Base-by-base conservation (phyloP, 2,113 vertebrate species). In the Gobio gobio region DNA sequence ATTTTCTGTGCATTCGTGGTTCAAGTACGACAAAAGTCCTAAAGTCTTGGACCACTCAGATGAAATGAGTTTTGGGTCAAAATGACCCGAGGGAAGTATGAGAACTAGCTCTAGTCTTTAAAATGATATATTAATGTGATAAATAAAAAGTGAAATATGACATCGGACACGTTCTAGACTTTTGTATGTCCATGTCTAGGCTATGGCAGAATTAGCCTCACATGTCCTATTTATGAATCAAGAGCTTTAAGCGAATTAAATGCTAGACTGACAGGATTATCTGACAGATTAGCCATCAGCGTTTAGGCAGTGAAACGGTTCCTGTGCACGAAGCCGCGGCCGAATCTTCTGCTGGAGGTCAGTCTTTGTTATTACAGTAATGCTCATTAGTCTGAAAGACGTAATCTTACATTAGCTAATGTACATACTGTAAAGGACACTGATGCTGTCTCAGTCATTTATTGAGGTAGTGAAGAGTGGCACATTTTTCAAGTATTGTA, bases 171-270 rank as follows among this genome's bases (percentile, higher is more conserved):
- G 36, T 43, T 58, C 3, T 58, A 20, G 22, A 56, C 14, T 54
- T 61, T 63, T 2, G 22, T 61, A 45, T 14, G 20, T 26, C 56
- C 22, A 63, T 16, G 78, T 3, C 20, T 6, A 26, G 9, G 26
- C 22, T 63, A 6, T 45, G 78, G n/a, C n/a, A 63, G 45, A 82
- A 68, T 82, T 51, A 36, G 63, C 18, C 79, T 51, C 63, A 66
- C 16, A 51, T 49, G 43, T 82, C 61, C 79, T 51, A 36, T 82
- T 82, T 51, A 68, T 82, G 76, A 70, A 64, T 58, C 49, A 78
- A 79, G 76, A 70, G 76, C 54, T 73, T 80, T 73, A 47, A 16
- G n/a, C 22, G 77, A 61, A 85, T 68, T 24, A 78, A 66, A 72
- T 47, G 68, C 58, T 85, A 26, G 72, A 61, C 26, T 51, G 54